These are phyloP conservation scores for Psix sp. DNA, from an alignment of 1,140 invertebrate genomes.

Conservation along the genomic window DNA sequence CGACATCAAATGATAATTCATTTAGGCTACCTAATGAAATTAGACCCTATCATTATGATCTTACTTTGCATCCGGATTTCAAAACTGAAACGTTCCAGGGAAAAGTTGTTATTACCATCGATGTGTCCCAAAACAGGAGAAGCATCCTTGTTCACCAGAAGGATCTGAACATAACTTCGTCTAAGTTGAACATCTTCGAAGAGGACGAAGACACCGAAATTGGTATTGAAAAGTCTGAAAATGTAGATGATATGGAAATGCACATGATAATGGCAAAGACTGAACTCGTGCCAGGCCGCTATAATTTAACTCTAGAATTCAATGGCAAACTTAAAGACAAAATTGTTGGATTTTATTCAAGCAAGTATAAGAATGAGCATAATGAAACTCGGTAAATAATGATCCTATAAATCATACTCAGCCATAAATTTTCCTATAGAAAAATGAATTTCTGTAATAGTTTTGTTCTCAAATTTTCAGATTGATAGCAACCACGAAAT, in stretches of 20 bases:
- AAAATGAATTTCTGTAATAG: not conserved
- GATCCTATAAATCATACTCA: constrained; percentile 2
- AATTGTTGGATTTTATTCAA: constrained; percentile 89
- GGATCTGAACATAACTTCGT: constrained; percentile 78
- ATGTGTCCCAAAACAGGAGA: constrained; percentile 77
- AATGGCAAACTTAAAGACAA: constrained; percentile 81
- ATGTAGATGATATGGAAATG: constrained; percentile 79
- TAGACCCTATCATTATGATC: constrained; percentile 84
- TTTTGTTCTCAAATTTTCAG: constrained; percentile 76
- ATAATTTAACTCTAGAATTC: constrained; percentile 82
- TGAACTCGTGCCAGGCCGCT: constrained; percentile 79
- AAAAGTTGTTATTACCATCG: constrained; percentile 83
- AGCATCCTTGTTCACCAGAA: constrained; percentile 85
- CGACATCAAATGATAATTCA: constrained; percentile 63
- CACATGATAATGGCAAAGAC: constrained; percentile 80
- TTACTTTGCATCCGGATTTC: constrained; percentile 86
- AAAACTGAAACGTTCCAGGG: constrained; percentile 83
- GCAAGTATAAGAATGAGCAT: constrained; percentile 81
- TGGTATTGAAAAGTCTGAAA: constrained; percentile 67
- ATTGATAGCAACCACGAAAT: constrained; percentile 91
- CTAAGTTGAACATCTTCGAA: constrained; percentile 67
- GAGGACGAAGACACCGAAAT: constrained; percentile 62
- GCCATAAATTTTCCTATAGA: too few species aligned
- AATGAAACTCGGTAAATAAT: constrained; percentile 79
- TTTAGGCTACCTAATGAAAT: constrained; percentile 83